phyloP scores from a whole-genome alignment of 2,888 invertebrate species.

The Petrolisthes manimaculis region DNA sequence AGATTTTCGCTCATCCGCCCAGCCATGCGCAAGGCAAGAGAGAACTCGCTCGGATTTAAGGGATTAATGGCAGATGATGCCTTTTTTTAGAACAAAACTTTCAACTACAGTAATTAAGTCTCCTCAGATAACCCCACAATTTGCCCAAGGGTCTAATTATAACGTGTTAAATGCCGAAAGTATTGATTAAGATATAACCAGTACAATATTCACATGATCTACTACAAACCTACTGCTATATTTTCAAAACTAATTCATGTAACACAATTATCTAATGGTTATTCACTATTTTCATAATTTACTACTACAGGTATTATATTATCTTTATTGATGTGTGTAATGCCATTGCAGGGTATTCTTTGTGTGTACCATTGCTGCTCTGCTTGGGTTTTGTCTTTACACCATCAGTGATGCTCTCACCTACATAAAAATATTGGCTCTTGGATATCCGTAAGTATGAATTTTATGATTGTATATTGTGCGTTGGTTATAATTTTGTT shows the following conservation, averaged over 20 bases:
- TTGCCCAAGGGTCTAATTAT: too few relatives aligned
- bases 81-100: too few relatives aligned
- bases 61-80: too few relatives aligned
- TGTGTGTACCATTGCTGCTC: slow-evolving; percentile 41
- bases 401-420: slow-evolving; percentile 59
- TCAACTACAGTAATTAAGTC: too few relatives aligned
- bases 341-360: slow-evolving; percentile 42
- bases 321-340: not conserved
- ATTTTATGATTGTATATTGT: not conserved
- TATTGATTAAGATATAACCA: too few relatives aligned
- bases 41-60: too few relatives aligned
- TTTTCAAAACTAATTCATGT: not conserved
- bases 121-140: too few relatives aligned
- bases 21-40: too few relatives aligned
- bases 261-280: not conserved
- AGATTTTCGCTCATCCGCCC: too few relatives aligned
- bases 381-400: slow-evolving; percentile 55
- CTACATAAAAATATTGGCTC: slow-evolving; percentile 59
- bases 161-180: too few relatives aligned
- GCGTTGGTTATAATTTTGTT: not conserved
- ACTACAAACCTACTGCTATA: too few relatives aligned
- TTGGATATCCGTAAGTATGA: slow-evolving; percentile 55
- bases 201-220: too few relatives aligned
- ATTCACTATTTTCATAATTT: not conserved
- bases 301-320: not conserved